Conservation (phyloP, 1,140 invertebrate species). For the Dinoponera quadriceps region DNA sequence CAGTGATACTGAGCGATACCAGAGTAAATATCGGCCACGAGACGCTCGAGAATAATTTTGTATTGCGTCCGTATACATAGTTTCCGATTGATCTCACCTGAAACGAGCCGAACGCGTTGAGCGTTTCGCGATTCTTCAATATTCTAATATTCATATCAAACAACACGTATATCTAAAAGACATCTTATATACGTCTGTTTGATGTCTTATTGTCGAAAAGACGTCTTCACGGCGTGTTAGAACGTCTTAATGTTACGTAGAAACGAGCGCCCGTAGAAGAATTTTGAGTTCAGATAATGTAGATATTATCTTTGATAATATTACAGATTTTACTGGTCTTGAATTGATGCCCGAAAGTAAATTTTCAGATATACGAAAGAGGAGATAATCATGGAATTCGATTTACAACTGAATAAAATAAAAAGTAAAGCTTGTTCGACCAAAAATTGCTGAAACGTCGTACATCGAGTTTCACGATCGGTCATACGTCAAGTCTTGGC, state of each 20-base stretch:
- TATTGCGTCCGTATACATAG: conserved; percentile 31
- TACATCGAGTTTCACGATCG: no score
- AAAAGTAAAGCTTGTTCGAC: no score
- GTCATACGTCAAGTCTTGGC: no score
- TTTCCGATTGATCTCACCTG: conserved; percentile 18
- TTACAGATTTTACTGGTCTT: neutral
- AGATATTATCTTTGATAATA: neutral
- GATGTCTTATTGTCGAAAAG: no score
- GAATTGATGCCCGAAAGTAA: neutral
- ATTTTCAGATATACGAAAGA: neutral
- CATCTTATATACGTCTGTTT: no score
- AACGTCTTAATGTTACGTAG: no score
- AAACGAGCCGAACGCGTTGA: neutral
- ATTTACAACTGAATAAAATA: neutral
- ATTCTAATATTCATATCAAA: neutral
- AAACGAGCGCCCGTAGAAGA: no score
- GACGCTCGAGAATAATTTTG: conserved; percentile 47
- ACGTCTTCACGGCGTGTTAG: no score
- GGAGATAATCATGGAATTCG: neutral
- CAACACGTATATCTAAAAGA: no score
- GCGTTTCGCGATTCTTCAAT: neutral
- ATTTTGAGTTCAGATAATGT: no score
- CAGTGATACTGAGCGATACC: conserved; percentile 30
- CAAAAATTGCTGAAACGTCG: no score
- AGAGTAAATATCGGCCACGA: neutral